Evolutionary conservation across 37 sponge, comb jelly and placozoan genomes (phyloP).

Genomic region (Halisarca cf. caerulea): DNA sequence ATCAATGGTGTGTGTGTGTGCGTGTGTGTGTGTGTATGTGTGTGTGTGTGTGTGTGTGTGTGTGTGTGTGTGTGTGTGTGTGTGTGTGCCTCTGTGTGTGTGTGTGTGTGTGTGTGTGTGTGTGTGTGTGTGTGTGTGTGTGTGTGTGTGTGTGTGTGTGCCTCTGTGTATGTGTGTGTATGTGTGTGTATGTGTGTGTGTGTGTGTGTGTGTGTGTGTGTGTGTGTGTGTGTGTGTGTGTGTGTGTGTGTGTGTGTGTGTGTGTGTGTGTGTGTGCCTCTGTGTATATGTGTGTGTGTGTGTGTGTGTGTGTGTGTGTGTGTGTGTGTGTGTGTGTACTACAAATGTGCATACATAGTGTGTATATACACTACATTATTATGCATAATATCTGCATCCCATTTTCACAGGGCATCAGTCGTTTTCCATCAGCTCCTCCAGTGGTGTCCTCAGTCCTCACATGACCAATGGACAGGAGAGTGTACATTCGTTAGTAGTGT

Average conservation of each 20-base stretch:
- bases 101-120: slow-evolving; percentile 1
- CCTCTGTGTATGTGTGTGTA: background rate
- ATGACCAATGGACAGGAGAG: background rate
- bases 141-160: background rate
- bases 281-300: background rate
- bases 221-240: background rate
- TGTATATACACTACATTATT: background rate
- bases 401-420: background rate
- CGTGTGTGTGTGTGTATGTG: background rate
- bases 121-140: background rate
- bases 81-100: background rate
- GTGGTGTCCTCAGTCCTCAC: background rate
- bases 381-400: background rate
- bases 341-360: background rate
- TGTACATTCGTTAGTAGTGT: background rate
- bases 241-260: background rate
- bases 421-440: background rate
- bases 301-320: background rate
- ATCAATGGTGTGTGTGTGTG: background rate
- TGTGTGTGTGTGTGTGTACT: background rate
- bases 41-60: background rate
- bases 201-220: background rate
- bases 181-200: background rate
- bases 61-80: background rate
- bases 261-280: background rate